A percentile compares a stretch with the other conserved stretches of the same genome.
phyloP scores from a whole-genome alignment of 1,140 invertebrate genomes.

The Drosophila nebulosa region DNA sequence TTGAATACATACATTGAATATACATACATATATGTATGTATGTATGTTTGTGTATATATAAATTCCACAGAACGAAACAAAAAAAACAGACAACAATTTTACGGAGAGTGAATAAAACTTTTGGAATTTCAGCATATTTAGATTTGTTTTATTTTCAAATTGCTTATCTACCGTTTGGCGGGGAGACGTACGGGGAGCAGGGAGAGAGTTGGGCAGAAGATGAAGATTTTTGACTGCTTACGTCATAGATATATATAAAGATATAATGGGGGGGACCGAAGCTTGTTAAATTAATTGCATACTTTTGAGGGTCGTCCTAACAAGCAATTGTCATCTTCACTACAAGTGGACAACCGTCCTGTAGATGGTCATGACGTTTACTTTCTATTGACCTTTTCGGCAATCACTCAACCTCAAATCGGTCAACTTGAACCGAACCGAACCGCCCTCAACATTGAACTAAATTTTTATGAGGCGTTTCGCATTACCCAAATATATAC shows the following conservation, averaged over 20 bases:
- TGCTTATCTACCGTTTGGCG: not conserved
- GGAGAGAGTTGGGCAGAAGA: not conserved
- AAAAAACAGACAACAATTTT: not conserved
- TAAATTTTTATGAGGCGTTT: conserved; percentile 4
- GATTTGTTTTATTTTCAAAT: conserved; percentile 1
- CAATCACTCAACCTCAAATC: not conserved
- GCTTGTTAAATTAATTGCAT: too few species aligned
- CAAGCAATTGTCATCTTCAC: too few species aligned
- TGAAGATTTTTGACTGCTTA: not conserved
- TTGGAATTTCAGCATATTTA: conserved; percentile 6
- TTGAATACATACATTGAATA: not conserved
- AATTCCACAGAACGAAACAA: not conserved
- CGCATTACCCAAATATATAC: conserved; percentile 21
- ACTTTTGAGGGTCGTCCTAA: too few species aligned
- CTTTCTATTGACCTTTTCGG: not conserved
- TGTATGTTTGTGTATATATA: not conserved
- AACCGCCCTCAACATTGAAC: not conserved
- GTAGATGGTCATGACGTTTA: not conserved
- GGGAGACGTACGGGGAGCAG: not conserved
- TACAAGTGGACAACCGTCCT: not conserved
- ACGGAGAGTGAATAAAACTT: not conserved
- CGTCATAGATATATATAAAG: not conserved
- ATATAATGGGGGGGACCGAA: too few species aligned
- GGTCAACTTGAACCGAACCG: not conserved
- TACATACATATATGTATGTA: not conserved